Conservation (phyloP, 2,888 invertebrate species). For the Osmoderma eremita region DNA sequence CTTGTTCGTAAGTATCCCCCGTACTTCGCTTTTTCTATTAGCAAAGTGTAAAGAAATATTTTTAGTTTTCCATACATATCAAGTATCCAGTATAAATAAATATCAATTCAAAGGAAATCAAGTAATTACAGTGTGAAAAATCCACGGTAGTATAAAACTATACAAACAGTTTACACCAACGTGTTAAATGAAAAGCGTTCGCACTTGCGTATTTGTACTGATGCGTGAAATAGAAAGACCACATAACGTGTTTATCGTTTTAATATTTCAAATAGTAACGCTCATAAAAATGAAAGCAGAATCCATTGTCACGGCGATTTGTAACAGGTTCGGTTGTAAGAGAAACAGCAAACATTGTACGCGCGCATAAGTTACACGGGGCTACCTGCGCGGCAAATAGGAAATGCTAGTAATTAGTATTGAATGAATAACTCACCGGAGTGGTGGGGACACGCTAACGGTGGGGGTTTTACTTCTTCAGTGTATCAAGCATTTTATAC, state of each 20-base stretch:
- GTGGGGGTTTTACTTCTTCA: conserved; percentile 34
- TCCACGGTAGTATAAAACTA: neutral
- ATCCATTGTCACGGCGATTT: conserved; percentile 12
- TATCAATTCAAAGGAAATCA: neutral
- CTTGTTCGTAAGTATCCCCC: too few species aligned
- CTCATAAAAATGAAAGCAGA: conserved; percentile 33
- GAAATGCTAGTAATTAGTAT: conserved; percentile 35
- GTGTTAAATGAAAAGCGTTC: conserved; percentile 27
- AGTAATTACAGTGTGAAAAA: neutral
- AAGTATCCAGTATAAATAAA: too few species aligned
- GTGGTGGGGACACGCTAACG: conserved; percentile 34
- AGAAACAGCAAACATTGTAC: conserved; percentile 23
- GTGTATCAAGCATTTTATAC: conserved; percentile 32
- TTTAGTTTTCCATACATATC: too few species aligned
- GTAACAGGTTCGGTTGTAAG: conserved; percentile 35
- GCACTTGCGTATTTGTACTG: conserved; percentile 13
- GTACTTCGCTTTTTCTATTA: too few species aligned
- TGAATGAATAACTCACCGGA: conserved; percentile 29
- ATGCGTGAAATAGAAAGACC: conserved; percentile 10
- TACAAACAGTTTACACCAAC: conserved; percentile 13
- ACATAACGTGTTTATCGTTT: conserved; percentile 15
- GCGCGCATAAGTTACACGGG: neutral
- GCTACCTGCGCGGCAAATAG: conserved; percentile 18
- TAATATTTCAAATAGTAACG: conserved; percentile 15
- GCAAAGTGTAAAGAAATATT: too few species aligned